Evolutionary conservation across 1,140 invertebrate species (phyloP), one percentile per base, ranked within the genome.

Genomic region (Pseudomyrmex gracilis): DNA sequence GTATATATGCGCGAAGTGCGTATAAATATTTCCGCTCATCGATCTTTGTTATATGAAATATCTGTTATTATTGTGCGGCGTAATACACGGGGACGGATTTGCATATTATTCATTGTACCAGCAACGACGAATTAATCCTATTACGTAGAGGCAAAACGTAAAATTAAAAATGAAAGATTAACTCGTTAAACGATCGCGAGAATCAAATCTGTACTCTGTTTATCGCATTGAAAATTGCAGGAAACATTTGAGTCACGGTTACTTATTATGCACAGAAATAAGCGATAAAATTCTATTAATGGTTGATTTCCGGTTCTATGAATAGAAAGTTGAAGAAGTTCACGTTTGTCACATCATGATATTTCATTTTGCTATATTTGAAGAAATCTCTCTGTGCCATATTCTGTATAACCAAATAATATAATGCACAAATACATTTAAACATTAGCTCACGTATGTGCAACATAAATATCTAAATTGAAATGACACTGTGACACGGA

Each of bases 91-190:
- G 34, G 5, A 34, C 34, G 13, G 20, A 78, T 58, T 47, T 70
- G 20, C 51, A 78, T 78, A 45, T 78, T 57, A 57, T 15, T 57
- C 51, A 24, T 78, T 78, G 55, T 24, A 43, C 17, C 34, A 24
- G 17, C 22, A 13, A 68, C 17, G 20, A 24, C 3, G 34, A 57
- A 78, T 45, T 78, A 70, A 78, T 78, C 64, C 51, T 70, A 24
- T 78, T 57, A 70, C 15, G 20, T 17, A 47, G 43, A 51, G 47
- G 34, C 53, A 13, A 51, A 78, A 67, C 47, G 64, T 68, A 10
- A 24, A 34, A 70, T 70, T 57, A 68, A 57, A 78, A 78, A 57
- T 78, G 53, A 57, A 22, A 64, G 34, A 70, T 58, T 70, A 68
- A 67, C 51, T 78, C 10, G 45, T 78, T 77, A 51, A 12, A 77